Percentiles rank a stretch among this genome's conserved stretches.
Evolutionary conservation across 2,797 vertebrate genomes (phyloP).

Genomic region (Rhinella marina): DNA sequence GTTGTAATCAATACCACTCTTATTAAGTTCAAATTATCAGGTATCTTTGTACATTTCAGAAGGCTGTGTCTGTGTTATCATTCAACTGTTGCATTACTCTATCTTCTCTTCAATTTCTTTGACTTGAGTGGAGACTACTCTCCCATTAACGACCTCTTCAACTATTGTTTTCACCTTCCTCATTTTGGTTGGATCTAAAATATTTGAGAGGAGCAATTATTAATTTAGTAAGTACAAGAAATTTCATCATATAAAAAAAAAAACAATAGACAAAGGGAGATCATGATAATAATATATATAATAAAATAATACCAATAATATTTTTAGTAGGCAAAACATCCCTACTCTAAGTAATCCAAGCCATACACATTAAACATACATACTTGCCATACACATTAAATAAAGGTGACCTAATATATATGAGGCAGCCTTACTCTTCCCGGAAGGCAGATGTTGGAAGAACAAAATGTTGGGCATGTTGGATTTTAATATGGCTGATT

Average conservation of each 20-base stretch:
- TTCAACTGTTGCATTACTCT: constrained; percentile 21
- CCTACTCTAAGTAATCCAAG: background rate
- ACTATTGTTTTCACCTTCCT: constrained; percentile 77
- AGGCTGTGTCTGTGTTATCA: constrained; percentile 15
- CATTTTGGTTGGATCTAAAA: constrained; percentile 75
- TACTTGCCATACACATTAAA: background rate
- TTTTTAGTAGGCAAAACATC: background rate
- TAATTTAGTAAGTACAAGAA: background rate
- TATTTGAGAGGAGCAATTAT: background rate
- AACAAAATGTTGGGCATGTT: background rate
- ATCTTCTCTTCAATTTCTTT: constrained; percentile 69
- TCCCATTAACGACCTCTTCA: constrained; percentile 70
- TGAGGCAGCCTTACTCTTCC: background rate
- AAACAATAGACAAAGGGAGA: background rate
- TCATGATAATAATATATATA: background rate
- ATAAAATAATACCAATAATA: background rate
- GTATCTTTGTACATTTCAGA: background rate
- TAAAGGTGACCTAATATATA: background rate
- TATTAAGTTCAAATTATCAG: background rate
- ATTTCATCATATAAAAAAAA: background rate
- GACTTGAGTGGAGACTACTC: constrained; percentile 68
- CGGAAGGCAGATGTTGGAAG: background rate
- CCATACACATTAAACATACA: background rate
- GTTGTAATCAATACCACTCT: background rate
- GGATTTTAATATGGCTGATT: background rate